These are phyloP conservation scores for Pseudomyrmex dendroicus DNA, from an alignment of 1,140 invertebrate species.

Conservation along the genomic window DNA sequence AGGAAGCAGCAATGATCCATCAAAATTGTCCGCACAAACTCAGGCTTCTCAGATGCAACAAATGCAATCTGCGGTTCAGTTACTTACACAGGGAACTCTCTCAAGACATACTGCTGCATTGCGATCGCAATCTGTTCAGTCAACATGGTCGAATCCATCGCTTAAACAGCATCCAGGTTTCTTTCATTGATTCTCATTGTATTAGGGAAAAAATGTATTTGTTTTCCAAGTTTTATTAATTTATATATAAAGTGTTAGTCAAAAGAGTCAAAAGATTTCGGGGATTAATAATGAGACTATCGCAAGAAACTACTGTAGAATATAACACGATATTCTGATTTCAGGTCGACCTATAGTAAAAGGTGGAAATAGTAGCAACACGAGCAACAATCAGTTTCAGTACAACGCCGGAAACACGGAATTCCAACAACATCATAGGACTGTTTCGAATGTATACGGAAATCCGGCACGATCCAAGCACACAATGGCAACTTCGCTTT, in stretches of 20 bases:
- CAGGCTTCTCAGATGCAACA: conserved; percentile 80
- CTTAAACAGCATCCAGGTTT: conserved; percentile 83
- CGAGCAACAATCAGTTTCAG: conserved; percentile 72
- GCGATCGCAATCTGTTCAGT: conserved; percentile 73
- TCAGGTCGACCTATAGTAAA: conserved; percentile 87
- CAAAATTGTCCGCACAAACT: conserved; percentile 80
- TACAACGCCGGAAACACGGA: conserved; percentile 76
- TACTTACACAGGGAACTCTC: conserved; percentile 79
- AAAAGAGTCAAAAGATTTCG: too few species aligned
- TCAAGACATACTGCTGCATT: conserved; percentile 75
- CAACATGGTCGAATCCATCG: conserved; percentile 77
- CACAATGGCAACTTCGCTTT: conserved; percentile 78
- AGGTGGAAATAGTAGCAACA: conserved; percentile 74
- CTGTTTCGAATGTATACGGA: conserved; percentile 79
- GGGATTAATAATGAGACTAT: too few species aligned
- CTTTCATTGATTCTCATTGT: background rate
- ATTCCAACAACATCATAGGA: conserved; percentile 79
- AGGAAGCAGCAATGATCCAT: conserved; percentile 78
- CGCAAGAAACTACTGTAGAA: background rate
- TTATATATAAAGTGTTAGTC: too few species aligned
- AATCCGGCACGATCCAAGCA: conserved; percentile 80
- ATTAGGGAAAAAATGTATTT: background rate
- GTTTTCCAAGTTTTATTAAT: too few species aligned
- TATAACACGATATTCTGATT: conserved; percentile 39
- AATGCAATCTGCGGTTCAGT: conserved; percentile 82